Conservation (phyloP, 2,113 vertebrate species). For the Boleophthalmus pectinirostris region DNA sequence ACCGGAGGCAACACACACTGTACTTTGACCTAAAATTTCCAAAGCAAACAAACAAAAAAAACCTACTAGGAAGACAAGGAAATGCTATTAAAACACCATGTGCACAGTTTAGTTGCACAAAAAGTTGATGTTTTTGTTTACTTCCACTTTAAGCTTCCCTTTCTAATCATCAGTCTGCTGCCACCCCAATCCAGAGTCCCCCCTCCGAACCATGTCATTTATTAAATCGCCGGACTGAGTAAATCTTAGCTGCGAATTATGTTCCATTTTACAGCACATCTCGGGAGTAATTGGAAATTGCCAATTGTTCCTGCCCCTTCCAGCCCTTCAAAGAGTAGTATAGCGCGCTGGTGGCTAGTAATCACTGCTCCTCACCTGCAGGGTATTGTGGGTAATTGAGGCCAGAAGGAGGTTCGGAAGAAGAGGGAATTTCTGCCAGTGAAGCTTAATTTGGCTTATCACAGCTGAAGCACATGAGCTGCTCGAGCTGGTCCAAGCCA, state of each 20-base stretch:
- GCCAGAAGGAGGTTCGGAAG: conserved; percentile 26
- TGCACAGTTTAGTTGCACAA: too few relatives aligned
- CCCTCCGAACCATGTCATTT: conserved; percentile 10
- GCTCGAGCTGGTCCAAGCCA: conserved; percentile 31
- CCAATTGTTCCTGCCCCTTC: conserved; percentile 11
- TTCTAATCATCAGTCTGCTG: neutral
- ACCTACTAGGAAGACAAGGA: too few relatives aligned
- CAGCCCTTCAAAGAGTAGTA: conserved; percentile 27
- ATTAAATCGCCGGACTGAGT: neutral
- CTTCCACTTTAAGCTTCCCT: neutral
- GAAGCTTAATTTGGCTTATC: conserved; percentile 58
- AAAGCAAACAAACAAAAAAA: too few relatives aligned
- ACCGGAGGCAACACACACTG: too few relatives aligned
- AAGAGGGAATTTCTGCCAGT: conserved; percentile 28
- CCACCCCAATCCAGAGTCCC: neutral
- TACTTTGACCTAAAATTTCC: too few relatives aligned
- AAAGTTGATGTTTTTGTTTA: too few relatives aligned
- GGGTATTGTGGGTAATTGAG: conserved; percentile 64
- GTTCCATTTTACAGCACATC: conserved; percentile 1
- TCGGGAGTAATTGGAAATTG: conserved; percentile 30
- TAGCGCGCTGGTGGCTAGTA: conserved; percentile 20
- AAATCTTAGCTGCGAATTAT: conserved; percentile 8
- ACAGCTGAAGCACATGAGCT: conserved; percentile 47
- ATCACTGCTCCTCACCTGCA: conserved; percentile 51
- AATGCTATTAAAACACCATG: too few relatives aligned